Percentiles rank a stretch among this genome's conserved stretches.
Conservation (phyloP, 2,113 vertebrate genomes). For the Thomomys bottae region DNA sequence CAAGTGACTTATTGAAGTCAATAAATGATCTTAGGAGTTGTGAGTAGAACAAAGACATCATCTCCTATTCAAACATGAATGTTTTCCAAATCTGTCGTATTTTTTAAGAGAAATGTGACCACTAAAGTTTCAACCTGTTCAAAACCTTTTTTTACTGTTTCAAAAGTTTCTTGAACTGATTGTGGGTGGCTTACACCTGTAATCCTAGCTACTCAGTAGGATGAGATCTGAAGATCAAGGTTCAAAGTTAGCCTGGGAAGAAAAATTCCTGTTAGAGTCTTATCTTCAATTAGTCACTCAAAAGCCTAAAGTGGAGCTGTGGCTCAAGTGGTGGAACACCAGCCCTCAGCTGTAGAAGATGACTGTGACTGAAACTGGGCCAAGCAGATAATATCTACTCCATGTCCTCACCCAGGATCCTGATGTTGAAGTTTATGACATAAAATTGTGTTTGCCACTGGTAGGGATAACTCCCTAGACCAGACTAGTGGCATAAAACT, state of each 20-base stretch:
- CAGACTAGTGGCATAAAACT: not conserved
- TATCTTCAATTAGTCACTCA: too few relatives aligned
- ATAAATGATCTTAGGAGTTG: not conserved
- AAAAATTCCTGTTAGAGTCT: too few relatives aligned
- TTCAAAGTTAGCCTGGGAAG: too few relatives aligned
- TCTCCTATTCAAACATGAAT: not conserved
- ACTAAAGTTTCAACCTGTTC: not conserved
- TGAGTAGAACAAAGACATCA: not conserved
- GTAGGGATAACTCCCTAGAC: not conserved
- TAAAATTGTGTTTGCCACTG: constrained; percentile 12
- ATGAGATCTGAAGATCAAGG: too few relatives aligned
- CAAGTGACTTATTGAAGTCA: not conserved
- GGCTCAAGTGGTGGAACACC: too few relatives aligned
- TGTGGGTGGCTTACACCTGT: too few relatives aligned
- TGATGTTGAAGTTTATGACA: not conserved
- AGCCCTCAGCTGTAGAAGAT: not conserved
- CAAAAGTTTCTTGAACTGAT: too few relatives aligned
- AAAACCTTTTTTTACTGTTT: not conserved
- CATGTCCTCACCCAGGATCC: not conserved
- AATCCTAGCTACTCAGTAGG: too few relatives aligned
- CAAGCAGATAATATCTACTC: not conserved
- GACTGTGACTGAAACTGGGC: not conserved
- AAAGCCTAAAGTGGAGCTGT: too few relatives aligned
- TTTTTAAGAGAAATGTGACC: not conserved
- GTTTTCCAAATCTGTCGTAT: not conserved